Base-by-base conservation (phyloP, 37 sponge, comb jelly and placozoan genomes). In the Axinella damicornis region DNA sequence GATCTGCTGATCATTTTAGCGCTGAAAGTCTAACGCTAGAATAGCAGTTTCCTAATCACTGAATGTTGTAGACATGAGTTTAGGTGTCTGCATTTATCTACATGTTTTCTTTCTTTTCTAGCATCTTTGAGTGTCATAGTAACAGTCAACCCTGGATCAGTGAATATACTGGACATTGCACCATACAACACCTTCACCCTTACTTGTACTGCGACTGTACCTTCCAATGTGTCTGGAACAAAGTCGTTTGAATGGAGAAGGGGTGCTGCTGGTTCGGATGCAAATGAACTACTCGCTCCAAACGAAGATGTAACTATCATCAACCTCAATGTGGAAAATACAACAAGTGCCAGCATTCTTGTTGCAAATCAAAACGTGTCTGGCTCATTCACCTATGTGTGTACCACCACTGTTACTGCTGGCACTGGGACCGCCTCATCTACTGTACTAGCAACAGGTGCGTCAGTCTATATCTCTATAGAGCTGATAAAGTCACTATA, bases 161-260 rank as follows among this genome's bases (percentile, higher is more conserved):
- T n/a, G n/a, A n/a, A n/a, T 39, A 56, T 73, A 19, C 30, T 73
- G 56, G 74, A 73, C 21, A 19, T 21, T 40, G 22, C 56, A 22
- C 74, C 74, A 13, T 53, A 73, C 56, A 73, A 73, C 56, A 73
- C 74, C 25, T 73, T 73, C 74, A 73, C 56, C 53, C 46, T 73
- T 9, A 56, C 53, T 5, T 73, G 74, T 56, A 73, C 74, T 22
- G 74, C 74, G 5, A 28, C 74, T 41, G n/a, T 73, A 16, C 56
- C 74, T 18, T 21, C 27, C 2, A 73, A 73, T 73, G 28, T 73
- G 12, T 53, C 74, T 46, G 55, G 56, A 41, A 16, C 52, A 13
- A 73, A 73, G 30, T 40, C 28, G 9, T 73, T 73, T 53, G 24
- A 25, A 28, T 73, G 74, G 74, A 6, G 28, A 6, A 11, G 20